A percentile compares a stretch with the other conserved stretches of the same genome.
Conservation (phyloP, 1,140 invertebrate species). For the Frieseomelitta varia region DNA sequence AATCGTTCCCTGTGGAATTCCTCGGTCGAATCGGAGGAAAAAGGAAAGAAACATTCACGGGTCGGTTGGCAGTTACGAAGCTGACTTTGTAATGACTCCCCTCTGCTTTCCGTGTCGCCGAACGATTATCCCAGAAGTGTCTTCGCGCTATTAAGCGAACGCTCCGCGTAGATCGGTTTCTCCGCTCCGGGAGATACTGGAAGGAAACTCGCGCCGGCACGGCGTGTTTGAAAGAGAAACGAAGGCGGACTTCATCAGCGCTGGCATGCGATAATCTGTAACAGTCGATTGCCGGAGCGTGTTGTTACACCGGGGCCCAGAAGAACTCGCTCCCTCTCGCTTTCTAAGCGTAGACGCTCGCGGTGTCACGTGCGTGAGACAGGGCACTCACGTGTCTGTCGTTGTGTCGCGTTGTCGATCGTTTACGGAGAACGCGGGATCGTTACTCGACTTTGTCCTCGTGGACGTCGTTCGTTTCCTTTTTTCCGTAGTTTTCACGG, state of each 20-base stretch:
- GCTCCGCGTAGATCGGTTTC: constrained; percentile 44
- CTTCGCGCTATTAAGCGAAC: constrained; percentile 5
- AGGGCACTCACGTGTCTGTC: constrained; percentile 9
- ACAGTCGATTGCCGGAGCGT: not conserved
- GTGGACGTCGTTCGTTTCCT: constrained; percentile 20
- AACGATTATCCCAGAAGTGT: not conserved
- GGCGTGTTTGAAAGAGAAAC: constrained; percentile 52
- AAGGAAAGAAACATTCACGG: not conserved
- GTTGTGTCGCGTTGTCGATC: too few relatives aligned
- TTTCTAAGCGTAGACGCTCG: constrained; percentile 42
- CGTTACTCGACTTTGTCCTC: constrained; percentile 22
- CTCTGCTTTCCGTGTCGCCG: not conserved
- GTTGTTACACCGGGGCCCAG: not conserved
- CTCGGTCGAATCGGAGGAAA: not conserved
- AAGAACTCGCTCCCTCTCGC: constrained; percentile 36
- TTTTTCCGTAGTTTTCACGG: constrained; percentile 30
- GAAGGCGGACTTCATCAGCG: constrained; percentile 37
- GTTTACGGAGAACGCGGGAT: constrained; percentile 23
- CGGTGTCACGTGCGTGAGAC: constrained; percentile 20
- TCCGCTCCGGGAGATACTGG: constrained; percentile 30
- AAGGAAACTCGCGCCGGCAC: constrained; percentile 30
- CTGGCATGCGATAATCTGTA: constrained; percentile 51
- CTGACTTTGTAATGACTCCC: not conserved
- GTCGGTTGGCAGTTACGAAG: not conserved
- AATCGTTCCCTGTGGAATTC: not conserved